phyloP scores from a whole-genome alignment of 2,113 vertebrate species.

The Actinemys pallida region DNA sequence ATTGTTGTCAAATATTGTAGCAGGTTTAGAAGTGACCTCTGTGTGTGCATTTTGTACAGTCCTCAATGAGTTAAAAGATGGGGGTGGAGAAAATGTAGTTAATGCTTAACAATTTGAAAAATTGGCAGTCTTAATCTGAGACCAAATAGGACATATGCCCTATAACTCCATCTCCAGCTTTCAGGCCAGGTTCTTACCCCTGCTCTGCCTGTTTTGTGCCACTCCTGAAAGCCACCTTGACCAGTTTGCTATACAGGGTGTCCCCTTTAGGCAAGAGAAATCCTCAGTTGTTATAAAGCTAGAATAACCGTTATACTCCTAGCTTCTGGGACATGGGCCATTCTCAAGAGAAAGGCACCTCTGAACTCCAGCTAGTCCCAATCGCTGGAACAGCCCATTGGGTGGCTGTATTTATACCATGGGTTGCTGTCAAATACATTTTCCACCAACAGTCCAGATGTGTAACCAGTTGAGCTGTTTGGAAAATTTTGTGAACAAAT shows the following conservation, averaged over 20 bases:
- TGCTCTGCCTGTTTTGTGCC: neutral
- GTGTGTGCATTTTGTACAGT: neutral
- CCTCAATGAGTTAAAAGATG: neutral
- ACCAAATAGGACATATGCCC: neutral
- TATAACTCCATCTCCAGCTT: neutral
- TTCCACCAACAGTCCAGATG: neutral
- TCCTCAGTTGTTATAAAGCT: neutral
- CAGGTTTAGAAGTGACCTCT: neutral
- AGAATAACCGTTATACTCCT: neutral
- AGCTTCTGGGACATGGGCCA: neutral
- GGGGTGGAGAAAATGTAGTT: neutral
- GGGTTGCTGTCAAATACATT: neutral
- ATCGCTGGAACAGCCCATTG: neutral
- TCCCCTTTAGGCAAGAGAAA: neutral
- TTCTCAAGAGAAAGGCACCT: neutral
- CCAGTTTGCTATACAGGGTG: neutral
- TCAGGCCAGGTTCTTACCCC: neutral
- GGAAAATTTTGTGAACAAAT: neutral
- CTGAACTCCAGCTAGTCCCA: neutral
- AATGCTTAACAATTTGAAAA: neutral
- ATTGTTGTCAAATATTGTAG: neutral
- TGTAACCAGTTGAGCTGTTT: neutral
- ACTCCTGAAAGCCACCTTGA: neutral
- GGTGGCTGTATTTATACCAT: neutral
- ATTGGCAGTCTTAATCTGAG: neutral